Conservation (phyloP, 2,888 invertebrate species). For the Gymnocheta viridis region DNA sequence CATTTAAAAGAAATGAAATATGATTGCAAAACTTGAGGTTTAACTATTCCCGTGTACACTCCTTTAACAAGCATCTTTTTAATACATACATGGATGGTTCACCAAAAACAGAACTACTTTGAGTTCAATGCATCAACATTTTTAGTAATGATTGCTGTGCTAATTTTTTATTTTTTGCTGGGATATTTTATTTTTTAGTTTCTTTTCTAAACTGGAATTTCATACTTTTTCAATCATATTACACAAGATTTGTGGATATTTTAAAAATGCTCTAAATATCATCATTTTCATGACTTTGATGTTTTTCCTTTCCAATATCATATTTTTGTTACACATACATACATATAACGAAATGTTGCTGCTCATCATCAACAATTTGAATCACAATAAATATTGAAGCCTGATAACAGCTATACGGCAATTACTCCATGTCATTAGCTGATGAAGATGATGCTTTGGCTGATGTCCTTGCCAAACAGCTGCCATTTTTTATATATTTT, state of each 20-base stretch:
- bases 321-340: constrained; percentile 11
- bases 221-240: background rate
- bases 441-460: constrained; percentile 12
- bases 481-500: constrained; percentile 1
- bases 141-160: too few species aligned
- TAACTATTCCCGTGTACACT: background rate
- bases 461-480: constrained; percentile 48
- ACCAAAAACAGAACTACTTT: too few species aligned
- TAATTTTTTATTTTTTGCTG: too few species aligned
- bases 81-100: too few species aligned
- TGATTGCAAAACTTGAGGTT: background rate
- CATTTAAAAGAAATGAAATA: constrained; percentile 32
- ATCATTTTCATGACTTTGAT: background rate
- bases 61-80: background rate
- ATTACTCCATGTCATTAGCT: constrained; percentile 19
- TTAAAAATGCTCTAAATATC: background rate
- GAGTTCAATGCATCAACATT: too few species aligned
- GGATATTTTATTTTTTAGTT: too few species aligned
- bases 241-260: background rate
- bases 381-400: constrained; percentile 34
- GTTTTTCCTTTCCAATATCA: background rate
- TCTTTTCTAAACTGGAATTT: background rate
- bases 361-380: background rate
- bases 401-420: background rate
- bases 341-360: background rate